Percentiles rank a stretch among this genome's conserved stretches.
Evolutionary conservation across 2,113 vertebrate species (phyloP).

Genomic region (Oenanthe oenanthe): DNA sequence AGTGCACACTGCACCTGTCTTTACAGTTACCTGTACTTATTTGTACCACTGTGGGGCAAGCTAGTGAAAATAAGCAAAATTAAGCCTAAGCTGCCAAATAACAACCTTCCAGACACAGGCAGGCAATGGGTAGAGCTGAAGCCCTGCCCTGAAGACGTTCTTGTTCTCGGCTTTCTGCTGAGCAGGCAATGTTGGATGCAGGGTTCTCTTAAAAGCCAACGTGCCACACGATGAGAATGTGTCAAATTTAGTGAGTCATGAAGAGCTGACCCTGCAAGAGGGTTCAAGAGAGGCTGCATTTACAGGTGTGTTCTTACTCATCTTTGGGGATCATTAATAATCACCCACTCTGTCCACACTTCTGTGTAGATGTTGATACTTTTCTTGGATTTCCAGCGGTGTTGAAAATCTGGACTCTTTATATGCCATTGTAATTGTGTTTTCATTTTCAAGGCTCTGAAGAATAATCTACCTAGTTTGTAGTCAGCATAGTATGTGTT

Average conservation of each 20-base stretch:
- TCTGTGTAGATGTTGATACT: not conserved
- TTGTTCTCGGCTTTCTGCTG: not conserved
- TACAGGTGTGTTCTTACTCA: not conserved
- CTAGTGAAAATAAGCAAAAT: not conserved
- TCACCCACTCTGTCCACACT: not conserved
- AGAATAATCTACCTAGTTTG: not conserved
- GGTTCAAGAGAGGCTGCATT: not conserved
- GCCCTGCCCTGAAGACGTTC: not conserved
- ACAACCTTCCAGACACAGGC: not conserved
- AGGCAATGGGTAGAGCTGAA: not conserved
- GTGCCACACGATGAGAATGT: not conserved
- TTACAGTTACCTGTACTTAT: not conserved
- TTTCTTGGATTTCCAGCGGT: not conserved
- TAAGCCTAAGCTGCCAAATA: not conserved
- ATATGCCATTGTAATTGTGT: not conserved
- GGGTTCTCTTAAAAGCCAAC: not conserved
- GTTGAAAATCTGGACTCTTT: not conserved
- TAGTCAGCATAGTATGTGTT: not conserved
- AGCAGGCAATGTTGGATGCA: not conserved
- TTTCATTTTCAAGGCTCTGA: not conserved
- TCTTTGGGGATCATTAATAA: not conserved
- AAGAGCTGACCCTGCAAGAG: not conserved
- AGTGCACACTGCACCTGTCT: not conserved
- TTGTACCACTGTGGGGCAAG: not conserved
- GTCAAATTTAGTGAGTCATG: not conserved